phyloP scores from a whole-genome alignment of 2,888 invertebrate genomes.

The Oscheius sp. region DNA sequence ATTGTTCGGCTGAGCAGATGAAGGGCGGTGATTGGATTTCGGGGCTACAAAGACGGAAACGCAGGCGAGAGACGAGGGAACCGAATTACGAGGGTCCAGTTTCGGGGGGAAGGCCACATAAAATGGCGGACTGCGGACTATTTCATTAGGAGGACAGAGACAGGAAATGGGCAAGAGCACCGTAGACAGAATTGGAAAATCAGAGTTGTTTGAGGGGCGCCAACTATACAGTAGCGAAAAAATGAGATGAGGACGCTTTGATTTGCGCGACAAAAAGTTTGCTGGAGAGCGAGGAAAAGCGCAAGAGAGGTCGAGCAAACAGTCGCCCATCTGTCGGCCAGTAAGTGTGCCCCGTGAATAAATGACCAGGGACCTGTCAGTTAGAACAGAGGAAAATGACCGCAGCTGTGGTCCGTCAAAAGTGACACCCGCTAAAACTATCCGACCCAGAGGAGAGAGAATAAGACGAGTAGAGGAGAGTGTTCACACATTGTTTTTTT shows the following conservation, averaged over 20 bases:
- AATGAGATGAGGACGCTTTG: background rate
- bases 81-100: slow-evolving; percentile 36
- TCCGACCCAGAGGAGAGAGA: background rate
- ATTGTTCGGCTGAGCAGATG: slow-evolving; percentile 29
- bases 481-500: slow-evolving; percentile 4
- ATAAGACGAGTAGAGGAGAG: background rate
- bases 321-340: slow-evolving; percentile 4
- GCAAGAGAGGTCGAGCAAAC: slow-evolving; percentile 11
- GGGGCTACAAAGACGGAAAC: slow-evolving; percentile 31
- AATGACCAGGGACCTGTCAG: slow-evolving; percentile 4
- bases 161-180: background rate
- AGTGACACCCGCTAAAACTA: slow-evolving; percentile 21
- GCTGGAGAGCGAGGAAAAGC: slow-evolving; percentile 10
- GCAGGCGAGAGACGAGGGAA: slow-evolving; percentile 34
- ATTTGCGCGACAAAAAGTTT: slow-evolving; percentile 13
- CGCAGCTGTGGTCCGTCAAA: slow-evolving; percentile 17
- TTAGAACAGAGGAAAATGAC: slow-evolving; percentile 1
- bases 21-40: slow-evolving; percentile 37
- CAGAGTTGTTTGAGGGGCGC: background rate
- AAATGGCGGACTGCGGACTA: slow-evolving; percentile 19
- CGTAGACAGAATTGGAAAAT: background rate
- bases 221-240: background rate
- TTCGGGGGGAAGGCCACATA: slow-evolving; percentile 21
- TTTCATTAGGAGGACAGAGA: slow-evolving; percentile 25
- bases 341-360: background rate